Evolutionary conservation across 2,797 vertebrate genomes (phyloP), one percentile per base, ranked within the genome.

Genomic region (Loris lydekkerianus): DNA sequence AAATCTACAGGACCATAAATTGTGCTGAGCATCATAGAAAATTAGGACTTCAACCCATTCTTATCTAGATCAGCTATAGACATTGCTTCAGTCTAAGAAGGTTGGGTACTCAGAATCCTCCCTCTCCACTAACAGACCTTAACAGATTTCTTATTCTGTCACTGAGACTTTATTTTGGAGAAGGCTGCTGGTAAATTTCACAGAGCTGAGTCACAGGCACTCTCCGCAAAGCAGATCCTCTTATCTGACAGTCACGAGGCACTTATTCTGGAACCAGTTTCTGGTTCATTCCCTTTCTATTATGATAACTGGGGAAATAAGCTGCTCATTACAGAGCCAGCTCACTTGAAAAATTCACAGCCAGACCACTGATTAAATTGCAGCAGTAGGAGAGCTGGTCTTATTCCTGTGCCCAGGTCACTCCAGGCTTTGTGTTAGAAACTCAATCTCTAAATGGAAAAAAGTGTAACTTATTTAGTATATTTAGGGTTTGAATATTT

Each of bases 261-360:
- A 25, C 75, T 93, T 21, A 34, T 25, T 83, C 83, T 88, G 92
- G 21, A 91, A 80, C 34, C 15, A 60, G 85, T 92, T 94, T 97
- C 87, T 92, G 93, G 96, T 86, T 89, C 88, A 34, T 84, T 84
- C 86, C 81, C 88, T 96, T 97, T 93, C 93, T 96, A 82, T 94
- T 96, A 86, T 89, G 87, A 81, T 95, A 94, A 92, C 82, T 88
- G 56, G 53, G 69, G 72, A 92, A 96, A 96, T 65, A 91, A 89
- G 75, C 78, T 86, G 88, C 93, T 94, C 82, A 92, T 95, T 92
- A 91, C 86, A 89, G 88, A 91, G 58, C 56, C 80, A 40, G 78
- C 70, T 95, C 90, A 78, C 78, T 86, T 37, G 21, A 90, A 96
- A 97, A 91, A 90, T 83, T 86, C 93, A 76, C 87, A 91, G 92